Conservation (phyloP, 2,888 invertebrate genomes). For the Mechanitis mazaeus region DNA sequence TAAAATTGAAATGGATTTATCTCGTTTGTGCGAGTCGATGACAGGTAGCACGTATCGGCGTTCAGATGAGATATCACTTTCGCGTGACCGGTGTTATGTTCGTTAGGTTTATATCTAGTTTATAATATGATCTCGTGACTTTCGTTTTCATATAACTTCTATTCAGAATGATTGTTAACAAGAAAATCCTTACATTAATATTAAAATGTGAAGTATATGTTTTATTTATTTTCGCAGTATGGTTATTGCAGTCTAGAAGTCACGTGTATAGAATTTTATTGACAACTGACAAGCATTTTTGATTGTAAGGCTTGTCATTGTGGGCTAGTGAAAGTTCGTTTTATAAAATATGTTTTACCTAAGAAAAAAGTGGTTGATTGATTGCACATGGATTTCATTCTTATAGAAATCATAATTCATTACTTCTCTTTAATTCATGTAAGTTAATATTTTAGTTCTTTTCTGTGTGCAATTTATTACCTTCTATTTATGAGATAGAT, state of each 20-base stretch:
- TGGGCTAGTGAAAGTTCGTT: conserved; percentile 22
- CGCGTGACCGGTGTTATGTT: no score
- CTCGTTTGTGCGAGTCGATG: no score
- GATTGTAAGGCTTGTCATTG: conserved; percentile 16
- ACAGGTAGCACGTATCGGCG: no score
- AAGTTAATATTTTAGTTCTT: background rate
- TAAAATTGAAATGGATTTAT: no score
- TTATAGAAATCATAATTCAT: background rate
- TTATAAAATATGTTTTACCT: conserved; percentile 4
- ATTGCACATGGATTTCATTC: conserved; percentile 1
- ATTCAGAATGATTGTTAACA: no score
- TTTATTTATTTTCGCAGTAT: background rate
- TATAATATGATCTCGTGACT: no score
- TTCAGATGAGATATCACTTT: no score
- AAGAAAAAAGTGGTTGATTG: background rate
- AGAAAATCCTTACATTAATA: no score
- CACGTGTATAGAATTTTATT: background rate
- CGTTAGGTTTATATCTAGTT: no score
- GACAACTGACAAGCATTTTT: conserved; percentile 6
- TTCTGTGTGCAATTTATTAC: conserved; percentile 4
- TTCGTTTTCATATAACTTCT: no score
- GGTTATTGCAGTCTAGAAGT: background rate
- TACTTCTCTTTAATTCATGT: background rate
- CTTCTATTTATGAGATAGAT: conserved; percentile 2
- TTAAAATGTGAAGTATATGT: background rate